These are phyloP conservation scores for Limnephilus marmoratus DNA, from an alignment of 2,888 invertebrate species.

Conservation along the genomic window DNA sequence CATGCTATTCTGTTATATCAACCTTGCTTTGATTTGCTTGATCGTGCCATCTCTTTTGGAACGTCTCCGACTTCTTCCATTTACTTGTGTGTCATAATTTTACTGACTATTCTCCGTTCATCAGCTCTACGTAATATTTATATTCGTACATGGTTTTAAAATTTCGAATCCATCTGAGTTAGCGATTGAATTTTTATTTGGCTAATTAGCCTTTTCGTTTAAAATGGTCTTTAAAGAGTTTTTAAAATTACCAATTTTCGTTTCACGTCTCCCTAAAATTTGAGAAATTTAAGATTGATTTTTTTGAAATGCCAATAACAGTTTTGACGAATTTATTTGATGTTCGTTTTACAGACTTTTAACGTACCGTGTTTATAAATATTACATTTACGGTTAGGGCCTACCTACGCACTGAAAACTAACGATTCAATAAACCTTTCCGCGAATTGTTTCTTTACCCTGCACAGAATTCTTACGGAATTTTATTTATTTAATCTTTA, in stretches of 20 bases:
- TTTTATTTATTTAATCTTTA: constrained; percentile 2
- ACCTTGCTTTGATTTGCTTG: not conserved
- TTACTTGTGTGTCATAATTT: not conserved
- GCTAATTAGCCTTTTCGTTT: not conserved
- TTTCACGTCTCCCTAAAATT: not conserved
- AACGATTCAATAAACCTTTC: not conserved
- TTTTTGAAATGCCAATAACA: not conserved
- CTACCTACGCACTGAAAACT: not conserved
- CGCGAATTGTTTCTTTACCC: not conserved
- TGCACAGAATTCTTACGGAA: not conserved
- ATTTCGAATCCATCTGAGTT: not conserved
- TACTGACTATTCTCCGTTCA: not conserved
- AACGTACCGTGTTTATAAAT: not conserved
- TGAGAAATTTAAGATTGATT: not conserved
- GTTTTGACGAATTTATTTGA: not conserved
- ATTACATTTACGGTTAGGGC: not conserved
- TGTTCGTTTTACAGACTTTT: not conserved
- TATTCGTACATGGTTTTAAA: not conserved
- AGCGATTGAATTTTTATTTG: not conserved
- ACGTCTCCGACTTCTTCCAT: not conserved
- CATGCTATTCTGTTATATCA: not conserved
- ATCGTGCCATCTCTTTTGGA: not conserved
- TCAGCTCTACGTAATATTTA: not conserved
- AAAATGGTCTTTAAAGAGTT: not conserved
- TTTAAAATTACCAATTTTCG: not conserved